Percentiles rank a stretch among this genome's conserved stretches.
These are phyloP conservation scores for Hypsibius dujardini DNA, from an alignment of 1,140 invertebrate species.

Conservation along the genomic window DNA sequence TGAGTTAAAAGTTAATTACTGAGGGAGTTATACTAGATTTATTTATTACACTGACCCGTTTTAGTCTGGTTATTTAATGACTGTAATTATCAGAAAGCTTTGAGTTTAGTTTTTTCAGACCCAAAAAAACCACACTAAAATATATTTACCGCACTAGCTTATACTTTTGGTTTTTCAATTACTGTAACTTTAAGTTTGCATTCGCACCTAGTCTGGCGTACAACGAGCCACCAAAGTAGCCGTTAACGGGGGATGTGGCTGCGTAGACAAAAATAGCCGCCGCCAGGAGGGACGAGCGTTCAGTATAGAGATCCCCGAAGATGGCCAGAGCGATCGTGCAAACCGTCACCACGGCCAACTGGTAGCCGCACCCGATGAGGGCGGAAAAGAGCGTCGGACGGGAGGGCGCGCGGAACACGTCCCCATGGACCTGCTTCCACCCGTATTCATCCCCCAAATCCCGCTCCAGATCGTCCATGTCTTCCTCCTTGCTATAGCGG, in stretches of 20 bases:
- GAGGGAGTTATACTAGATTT: too few relatives aligned
- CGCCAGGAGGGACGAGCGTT: constrained; percentile 82
- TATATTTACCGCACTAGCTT: too few relatives aligned
- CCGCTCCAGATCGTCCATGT: constrained; percentile 90
- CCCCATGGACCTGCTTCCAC: constrained; percentile 98
- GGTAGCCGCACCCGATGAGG: constrained; percentile 82
- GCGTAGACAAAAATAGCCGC: constrained; percentile 97
- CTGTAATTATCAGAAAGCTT: too few relatives aligned
- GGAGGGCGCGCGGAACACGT: constrained; percentile 84
- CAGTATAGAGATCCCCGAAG: constrained; percentile 91
- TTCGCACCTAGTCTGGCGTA: constrained; percentile 92
- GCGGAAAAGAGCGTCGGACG: constrained; percentile 80
- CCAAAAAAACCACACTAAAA: too few relatives aligned
- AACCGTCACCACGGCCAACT: constrained; percentile 72
- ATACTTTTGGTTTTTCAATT: too few relatives aligned
- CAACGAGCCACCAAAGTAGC: constrained; percentile 87
- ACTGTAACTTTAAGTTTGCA: too few relatives aligned
- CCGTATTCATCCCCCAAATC: constrained; percentile 98
- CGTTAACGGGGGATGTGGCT: constrained; percentile 85
- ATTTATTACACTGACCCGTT: too few relatives aligned
- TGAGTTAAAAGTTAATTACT: too few relatives aligned
- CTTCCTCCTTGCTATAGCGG: constrained; percentile 91
- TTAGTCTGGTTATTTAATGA: too few relatives aligned
- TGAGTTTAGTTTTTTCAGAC: too few relatives aligned
- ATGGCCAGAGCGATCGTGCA: constrained; percentile 90